Base-by-base conservation (phyloP, 2,797 vertebrate species). In the Huso huso region DNA sequence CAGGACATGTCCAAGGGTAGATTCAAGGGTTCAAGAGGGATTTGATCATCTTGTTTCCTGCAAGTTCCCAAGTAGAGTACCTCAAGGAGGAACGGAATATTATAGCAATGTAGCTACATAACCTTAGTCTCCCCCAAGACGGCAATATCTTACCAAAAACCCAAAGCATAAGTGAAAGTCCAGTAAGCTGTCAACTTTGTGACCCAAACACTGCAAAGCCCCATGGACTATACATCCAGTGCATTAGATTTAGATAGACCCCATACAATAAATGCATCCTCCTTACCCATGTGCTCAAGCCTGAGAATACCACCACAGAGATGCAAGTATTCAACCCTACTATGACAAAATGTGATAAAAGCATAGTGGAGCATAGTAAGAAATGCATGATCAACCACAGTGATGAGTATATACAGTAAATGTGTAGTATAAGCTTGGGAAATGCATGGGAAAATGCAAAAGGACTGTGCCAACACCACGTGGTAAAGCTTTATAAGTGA, bases 131-230 rank as follows among this genome's bases (percentile, higher is more conserved):
- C 10, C 51, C 69, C 23, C 37, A 62, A 57, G 50, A 69, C 71
- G 69, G 69, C 70, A 68, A 70, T 10, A 68, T 68, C 63, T 66
- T 74, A 61, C 53, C 64, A 64, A 64, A 64, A 48, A 71, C 73
- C 72, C 71, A 66, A 71, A 59, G 70, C 63, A 66, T 66, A 49
- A 75, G 78, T 76, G 79, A 79, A 72, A 76, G 74, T 68, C 74
- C 79, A 73, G 75, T 71, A 76, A 72, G 78, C 76, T 83, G 81
- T 80, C 72, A 77, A 73, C 69, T 69, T 60, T 75, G 78, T 76
- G 77, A 71, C 79, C 75, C 78, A 83, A 78, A 77, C 78, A 81
- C 73, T 66, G 77, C 76, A 82, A 78, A 78, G 84, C 80, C 86
- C 80, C 81, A 78, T 79, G 75, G 78, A 74, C 73, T 64, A 49